phyloP scores from a whole-genome alignment of 2,113 vertebrate species.

The Coturnix japonica region DNA sequence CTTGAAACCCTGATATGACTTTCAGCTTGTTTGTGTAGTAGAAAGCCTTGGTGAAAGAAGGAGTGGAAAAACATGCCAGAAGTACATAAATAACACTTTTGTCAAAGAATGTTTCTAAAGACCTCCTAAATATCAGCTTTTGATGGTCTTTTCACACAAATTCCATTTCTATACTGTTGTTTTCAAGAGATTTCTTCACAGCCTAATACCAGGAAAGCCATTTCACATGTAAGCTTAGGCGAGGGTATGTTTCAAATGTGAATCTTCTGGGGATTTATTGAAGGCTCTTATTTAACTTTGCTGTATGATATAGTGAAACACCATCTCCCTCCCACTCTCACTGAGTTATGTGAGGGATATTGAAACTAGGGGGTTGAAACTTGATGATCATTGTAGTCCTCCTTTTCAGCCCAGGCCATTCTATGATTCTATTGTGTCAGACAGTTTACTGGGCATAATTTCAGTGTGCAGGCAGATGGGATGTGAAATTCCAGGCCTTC shows the following conservation, averaged over 20 bases:
- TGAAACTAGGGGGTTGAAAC: background rate
- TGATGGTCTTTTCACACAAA: background rate
- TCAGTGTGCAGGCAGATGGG: background rate
- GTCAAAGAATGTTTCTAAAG: background rate
- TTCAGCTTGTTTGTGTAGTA: background rate
- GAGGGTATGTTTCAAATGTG: background rate
- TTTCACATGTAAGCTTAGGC: conserved; percentile 22
- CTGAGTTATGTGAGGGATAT: background rate
- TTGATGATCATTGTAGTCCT: too few relatives aligned
- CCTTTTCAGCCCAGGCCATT: too few relatives aligned
- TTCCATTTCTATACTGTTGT: background rate
- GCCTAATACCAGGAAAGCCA: background rate
- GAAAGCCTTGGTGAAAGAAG: background rate
- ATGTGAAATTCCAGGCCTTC: conserved; percentile 23
- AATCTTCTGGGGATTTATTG: conserved; percentile 44
- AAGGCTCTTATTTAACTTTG: conserved; percentile 8
- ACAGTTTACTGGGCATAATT: background rate
- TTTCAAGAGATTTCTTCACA: conserved; percentile 11
- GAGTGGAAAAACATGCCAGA: background rate
- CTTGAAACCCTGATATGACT: background rate
- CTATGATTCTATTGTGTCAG: background rate
- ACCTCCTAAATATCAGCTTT: background rate
- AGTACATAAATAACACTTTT: conserved; percentile 15
- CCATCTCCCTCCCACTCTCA: background rate
- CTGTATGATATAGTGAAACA: conserved; percentile 1